These are phyloP conservation scores for Allolobophora icterica DNA, from an alignment of 2,888 invertebrate genomes.

Conservation along the genomic window DNA sequence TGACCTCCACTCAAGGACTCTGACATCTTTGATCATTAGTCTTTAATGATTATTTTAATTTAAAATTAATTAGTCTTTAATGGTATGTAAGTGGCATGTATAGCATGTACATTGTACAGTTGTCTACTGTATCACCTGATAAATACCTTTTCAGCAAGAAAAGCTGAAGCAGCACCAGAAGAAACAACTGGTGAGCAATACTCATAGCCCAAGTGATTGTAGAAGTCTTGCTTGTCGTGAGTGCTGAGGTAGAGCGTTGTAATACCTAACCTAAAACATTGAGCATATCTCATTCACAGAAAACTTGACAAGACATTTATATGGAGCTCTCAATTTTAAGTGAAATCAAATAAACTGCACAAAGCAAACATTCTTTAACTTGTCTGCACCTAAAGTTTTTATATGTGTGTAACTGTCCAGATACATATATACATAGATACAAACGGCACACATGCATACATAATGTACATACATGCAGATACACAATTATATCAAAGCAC, in stretches of 20 bases:
- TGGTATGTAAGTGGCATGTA: not conserved
- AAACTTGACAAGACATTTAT: not conserved
- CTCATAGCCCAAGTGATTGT: slow-evolving; percentile 62
- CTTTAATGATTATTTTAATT: too few species aligned
- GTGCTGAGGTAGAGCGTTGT: slow-evolving; percentile 62
- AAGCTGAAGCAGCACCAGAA: slow-evolving; percentile 43
- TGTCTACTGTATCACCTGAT: not conserved
- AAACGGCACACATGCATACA: not conserved
- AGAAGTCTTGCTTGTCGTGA: slow-evolving; percentile 65
- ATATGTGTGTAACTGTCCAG: not conserved
- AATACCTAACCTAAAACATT: slow-evolving; percentile 54
- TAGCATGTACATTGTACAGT: not conserved
- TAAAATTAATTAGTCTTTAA: too few species aligned
- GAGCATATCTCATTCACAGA: not conserved
- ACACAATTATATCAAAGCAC: too few species aligned
- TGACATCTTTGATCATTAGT: not conserved
- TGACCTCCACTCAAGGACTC: too few species aligned
- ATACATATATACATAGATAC: not conserved
- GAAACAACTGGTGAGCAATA: slow-evolving; percentile 56
- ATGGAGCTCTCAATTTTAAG: not conserved
- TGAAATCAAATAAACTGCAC: too few species aligned
- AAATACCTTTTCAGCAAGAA: slow-evolving; percentile 34
- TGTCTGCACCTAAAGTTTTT: not conserved
- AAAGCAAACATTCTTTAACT: too few species aligned
- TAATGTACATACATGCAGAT: not conserved